phyloP scores from a whole-genome alignment of 2,888 invertebrate genomes.

The Sycophila texana region DNA sequence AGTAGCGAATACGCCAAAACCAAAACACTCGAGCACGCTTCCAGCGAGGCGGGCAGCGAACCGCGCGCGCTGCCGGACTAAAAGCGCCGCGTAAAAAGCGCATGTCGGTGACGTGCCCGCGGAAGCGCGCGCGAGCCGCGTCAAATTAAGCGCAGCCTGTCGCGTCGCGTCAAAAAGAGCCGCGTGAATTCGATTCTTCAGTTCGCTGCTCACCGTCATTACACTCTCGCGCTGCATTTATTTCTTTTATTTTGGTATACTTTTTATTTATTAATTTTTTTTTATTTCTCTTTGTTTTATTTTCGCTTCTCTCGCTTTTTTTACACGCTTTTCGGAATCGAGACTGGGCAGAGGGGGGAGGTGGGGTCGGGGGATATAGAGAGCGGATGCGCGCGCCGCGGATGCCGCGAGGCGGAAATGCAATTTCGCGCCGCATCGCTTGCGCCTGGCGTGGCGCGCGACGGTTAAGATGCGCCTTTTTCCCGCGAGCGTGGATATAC shows the following conservation, averaged over 20 bases:
- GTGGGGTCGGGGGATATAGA: not conserved
- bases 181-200: conserved; percentile 27
- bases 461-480: conserved; percentile 1
- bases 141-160: conserved; percentile 40
- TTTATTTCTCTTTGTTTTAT: too few species aligned
- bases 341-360: conserved; percentile 10
- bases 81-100: not conserved
- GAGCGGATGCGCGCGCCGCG: conserved; percentile 4
- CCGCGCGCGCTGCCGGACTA: not conserved
- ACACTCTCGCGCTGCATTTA: conserved; percentile 20
- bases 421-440: conserved; percentile 43
- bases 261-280: too few species aligned
- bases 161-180: conserved; percentile 24
- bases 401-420: conserved; percentile 27
- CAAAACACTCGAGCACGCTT: conserved; percentile 7
- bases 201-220: conserved; percentile 22
- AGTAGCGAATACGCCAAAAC: not conserved
- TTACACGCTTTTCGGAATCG: conserved; percentile 16
- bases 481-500: not conserved
- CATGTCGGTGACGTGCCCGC: not conserved
- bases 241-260: conserved; percentile 14
- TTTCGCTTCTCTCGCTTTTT: not conserved
- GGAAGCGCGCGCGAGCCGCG: conserved; percentile 18
- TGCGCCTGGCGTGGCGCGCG: conserved; percentile 1
- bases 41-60: not conserved